Evolutionary conservation across 92 coral and sea anemone species (phyloP), one percentile per base, ranked within the genome.

Genomic region (Siderastrea siderea): DNA sequence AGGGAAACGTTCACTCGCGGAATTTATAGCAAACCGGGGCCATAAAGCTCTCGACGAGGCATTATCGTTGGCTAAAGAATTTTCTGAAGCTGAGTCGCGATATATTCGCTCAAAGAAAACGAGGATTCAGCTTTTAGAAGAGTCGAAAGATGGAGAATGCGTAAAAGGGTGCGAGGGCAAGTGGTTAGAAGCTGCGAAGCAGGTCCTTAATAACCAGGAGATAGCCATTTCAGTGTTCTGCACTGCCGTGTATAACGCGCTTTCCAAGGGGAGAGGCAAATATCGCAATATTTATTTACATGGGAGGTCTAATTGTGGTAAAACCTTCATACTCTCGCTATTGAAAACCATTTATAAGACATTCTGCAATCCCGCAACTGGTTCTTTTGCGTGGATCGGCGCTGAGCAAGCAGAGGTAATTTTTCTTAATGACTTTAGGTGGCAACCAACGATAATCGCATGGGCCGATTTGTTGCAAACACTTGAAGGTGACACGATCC

Each of bases 61-160:
- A 11, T 19, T 86, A 12, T 15, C 83, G 0, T 55, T 88, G 45
- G 92, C 92, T 0, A 88, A 88, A 54, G 92, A 88, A 68, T 82
- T 88, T 53, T 62, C 83, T 5, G 78, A 38, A 14, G 92, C 92
- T 17, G 92, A 88, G 74, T 64, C 62, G 54, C 84, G 53, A 16
- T 71, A 74, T 8, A 71, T 8, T 1, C 79, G 92, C 3, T 74
- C 77, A 14, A 44, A 88, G 47, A 88, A 88, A 73, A 85, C 60
- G 9, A 44, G 64, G 9, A 48, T 74, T 1, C 68, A 84, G 13
- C 12, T 85, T n/a, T 69, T 76, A 77, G 48, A 68, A 54, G 76
- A 77, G 13, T 17, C 64, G n/a, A 62, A 53, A 51, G 77, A 64
- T 17, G 58, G 76, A 2, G 52, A 67, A 75, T 86, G 92, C 26